phyloP scores from a whole-genome alignment of 2,113 vertebrate species.

The Chamaea fasciata region DNA sequence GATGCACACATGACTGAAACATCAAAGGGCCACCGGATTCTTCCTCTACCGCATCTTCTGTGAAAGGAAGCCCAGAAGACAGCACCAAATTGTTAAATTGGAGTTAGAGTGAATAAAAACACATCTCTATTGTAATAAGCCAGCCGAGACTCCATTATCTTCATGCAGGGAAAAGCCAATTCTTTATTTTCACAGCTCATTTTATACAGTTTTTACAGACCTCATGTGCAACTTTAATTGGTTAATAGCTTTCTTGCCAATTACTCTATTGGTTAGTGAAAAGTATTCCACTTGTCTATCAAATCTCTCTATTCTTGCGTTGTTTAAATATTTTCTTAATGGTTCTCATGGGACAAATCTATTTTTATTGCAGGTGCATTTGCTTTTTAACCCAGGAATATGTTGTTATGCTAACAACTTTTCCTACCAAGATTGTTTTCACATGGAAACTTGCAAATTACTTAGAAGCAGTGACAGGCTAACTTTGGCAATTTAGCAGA shows the following conservation, averaged over 20 bases:
- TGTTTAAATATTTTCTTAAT: background rate
- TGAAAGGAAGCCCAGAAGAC: background rate
- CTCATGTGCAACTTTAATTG: background rate
- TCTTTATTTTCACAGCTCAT: background rate
- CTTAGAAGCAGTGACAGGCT: background rate
- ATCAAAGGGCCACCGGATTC: background rate
- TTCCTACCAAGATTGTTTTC: background rate
- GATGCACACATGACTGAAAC: background rate
- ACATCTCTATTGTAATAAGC: background rate
- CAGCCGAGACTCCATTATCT: background rate
- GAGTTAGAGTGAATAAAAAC: background rate
- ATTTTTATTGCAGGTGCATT: background rate
- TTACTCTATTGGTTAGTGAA: background rate
- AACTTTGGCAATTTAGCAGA: background rate
- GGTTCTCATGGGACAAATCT: background rate
- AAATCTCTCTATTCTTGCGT: background rate
- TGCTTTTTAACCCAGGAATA: background rate
- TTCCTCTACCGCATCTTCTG: background rate
- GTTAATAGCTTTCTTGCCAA: background rate
- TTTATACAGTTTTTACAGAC: background rate
- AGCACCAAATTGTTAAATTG: background rate
- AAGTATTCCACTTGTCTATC: background rate
- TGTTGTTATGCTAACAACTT: background rate
- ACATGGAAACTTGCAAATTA: background rate
- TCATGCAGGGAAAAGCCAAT: background rate